Percentiles rank a stretch among this genome's conserved stretches.
Evolutionary conservation across 92 coral and sea anemone species (phyloP).

Genomic region (Epizoanthus ramosus): DNA sequence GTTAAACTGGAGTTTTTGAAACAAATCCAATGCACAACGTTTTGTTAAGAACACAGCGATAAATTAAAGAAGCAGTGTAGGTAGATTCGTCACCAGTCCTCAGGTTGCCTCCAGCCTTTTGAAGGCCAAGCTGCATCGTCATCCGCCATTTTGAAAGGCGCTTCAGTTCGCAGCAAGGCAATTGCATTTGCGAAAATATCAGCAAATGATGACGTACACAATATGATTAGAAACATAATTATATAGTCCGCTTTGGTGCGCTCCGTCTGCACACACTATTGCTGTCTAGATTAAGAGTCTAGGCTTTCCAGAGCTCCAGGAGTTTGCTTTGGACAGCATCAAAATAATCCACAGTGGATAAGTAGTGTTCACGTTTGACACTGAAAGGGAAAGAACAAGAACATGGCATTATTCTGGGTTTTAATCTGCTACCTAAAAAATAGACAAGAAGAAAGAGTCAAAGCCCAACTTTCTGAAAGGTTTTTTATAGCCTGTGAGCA

Average conservation of each 20-base stretch:
- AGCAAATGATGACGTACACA: neutral
- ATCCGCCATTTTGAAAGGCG: neutral
- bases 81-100: too few species aligned
- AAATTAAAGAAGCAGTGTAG: too few species aligned
- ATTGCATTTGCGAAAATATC: neutral
- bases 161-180: neutral
- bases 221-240: neutral
- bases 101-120: too few species aligned
- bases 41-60: too few species aligned
- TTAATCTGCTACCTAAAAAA: neutral
- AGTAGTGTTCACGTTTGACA: conserved; percentile 94
- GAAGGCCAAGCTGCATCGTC: neutral
- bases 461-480: neutral
- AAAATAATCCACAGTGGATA: conserved; percentile 87
- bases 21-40: too few species aligned
- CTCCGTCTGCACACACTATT: too few species aligned
- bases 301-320: conserved; percentile 63
- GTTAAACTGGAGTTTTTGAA: too few species aligned
- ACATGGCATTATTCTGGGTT: neutral
- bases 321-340: conserved; percentile 89
- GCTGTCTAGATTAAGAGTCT: neutral
- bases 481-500: neutral
- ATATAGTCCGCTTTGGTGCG: too few species aligned
- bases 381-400: conserved; percentile 51
- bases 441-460: neutral